Percentiles rank a stretch among this genome's conserved stretches.
Evolutionary conservation across 2,888 invertebrate genomes (phyloP).

Genomic region (Sialis fuliginosa): DNA sequence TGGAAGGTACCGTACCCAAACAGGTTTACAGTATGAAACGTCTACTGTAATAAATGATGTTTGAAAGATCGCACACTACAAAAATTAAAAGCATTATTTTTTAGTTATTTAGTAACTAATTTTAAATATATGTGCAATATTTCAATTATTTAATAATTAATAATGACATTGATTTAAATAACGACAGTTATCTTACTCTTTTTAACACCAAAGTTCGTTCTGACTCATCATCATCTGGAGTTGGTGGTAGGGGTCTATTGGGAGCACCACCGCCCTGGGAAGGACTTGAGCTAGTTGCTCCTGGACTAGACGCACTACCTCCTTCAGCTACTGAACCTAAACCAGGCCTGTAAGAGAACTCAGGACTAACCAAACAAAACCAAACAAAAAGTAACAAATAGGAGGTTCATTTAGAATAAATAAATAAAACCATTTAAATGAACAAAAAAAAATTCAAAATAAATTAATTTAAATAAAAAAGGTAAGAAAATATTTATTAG

Average conservation of each 20-base stretch:
- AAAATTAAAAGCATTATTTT: too few species aligned
- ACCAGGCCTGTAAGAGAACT: constrained; percentile 66
- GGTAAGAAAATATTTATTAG: neutral
- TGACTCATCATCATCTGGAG: constrained; percentile 74
- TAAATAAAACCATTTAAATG: neutral
- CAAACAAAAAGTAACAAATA: constrained; percentile 4
- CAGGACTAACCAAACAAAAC: constrained; percentile 42
- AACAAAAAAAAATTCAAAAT: constrained; percentile 4
- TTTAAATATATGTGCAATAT: too few species aligned
- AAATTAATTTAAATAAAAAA: neutral
- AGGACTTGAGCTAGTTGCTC: constrained; percentile 21
- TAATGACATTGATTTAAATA: too few species aligned
- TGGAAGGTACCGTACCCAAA: too few species aligned
- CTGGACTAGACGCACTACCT: constrained; percentile 26
- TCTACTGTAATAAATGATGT: too few species aligned
- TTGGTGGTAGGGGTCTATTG: constrained; percentile 84
- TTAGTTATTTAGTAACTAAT: too few species aligned
- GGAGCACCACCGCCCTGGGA: constrained; percentile 52
- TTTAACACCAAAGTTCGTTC: constrained; percentile 86
- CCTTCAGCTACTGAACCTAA: constrained; percentile 43
- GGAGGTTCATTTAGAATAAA: neutral
- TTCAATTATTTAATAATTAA: too few species aligned
- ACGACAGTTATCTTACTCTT: constrained; percentile 47
- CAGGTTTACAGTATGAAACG: too few species aligned
- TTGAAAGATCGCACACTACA: too few species aligned